phyloP scores from a whole-genome alignment of 2,797 vertebrate species.

The Streptopelia turtur region DNA sequence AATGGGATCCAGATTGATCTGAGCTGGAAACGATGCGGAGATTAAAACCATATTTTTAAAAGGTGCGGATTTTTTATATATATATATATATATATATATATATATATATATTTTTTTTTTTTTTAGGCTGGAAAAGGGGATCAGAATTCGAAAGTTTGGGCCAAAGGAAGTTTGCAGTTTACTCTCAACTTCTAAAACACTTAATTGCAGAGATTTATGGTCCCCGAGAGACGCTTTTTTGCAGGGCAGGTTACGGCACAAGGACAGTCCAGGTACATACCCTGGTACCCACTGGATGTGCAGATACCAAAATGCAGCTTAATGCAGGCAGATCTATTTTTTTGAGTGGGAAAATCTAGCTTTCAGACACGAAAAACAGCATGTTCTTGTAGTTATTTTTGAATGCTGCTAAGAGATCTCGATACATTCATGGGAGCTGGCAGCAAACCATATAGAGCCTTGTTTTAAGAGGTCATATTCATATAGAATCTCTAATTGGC shows the following conservation, averaged over 20 bases:
- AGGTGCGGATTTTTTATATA: constrained; percentile 59
- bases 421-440: constrained; percentile 64
- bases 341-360: constrained; percentile 18
- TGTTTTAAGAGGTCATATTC: constrained; percentile 73
- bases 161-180: constrained; percentile 46
- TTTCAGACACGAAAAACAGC: constrained; percentile 65
- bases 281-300: constrained; percentile 38
- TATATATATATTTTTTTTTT: constrained; percentile 22
- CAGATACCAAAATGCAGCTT: constrained; percentile 12
- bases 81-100: no score
- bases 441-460: constrained; percentile 67
- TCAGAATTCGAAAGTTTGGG: constrained; percentile 51
- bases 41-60: constrained; percentile 83
- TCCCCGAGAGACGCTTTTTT: constrained; percentile 3
- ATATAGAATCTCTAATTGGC: constrained; percentile 73
- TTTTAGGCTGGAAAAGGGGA: constrained; percentile 42
- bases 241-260: neutral
- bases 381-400: constrained; percentile 65
- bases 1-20: constrained; percentile 84
- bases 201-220: constrained; percentile 16
- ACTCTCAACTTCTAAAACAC: constrained; percentile 10
- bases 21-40: constrained; percentile 76
- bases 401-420: constrained; percentile 61
- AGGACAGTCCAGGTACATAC: constrained; percentile 56
- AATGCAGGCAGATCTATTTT: neutral